Conservation (phyloP, 2,888 invertebrate species). For the Diachrysia chrysitis region DNA sequence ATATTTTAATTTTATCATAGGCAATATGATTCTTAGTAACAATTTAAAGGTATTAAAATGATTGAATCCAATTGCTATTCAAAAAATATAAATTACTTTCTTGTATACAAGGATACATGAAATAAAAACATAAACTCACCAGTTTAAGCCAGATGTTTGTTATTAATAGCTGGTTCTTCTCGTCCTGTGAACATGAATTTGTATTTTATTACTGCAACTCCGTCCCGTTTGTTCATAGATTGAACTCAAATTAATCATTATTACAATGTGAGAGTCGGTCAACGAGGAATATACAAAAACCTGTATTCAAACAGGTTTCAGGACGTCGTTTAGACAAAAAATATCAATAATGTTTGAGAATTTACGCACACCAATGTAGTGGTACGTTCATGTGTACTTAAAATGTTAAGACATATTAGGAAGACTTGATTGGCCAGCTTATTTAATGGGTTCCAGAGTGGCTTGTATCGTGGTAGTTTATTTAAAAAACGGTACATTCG, state of each 20-base stretch:
- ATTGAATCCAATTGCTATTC: slow-evolving; percentile 29
- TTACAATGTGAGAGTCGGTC: slow-evolving; percentile 49
- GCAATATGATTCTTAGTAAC: slow-evolving; percentile 12
- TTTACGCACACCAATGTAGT: slow-evolving; percentile 23
- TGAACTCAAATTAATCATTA: slow-evolving; percentile 49
- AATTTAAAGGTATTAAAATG: slow-evolving; percentile 15
- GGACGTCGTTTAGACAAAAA: slow-evolving; percentile 52
- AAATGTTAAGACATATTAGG: slow-evolving; percentile 41
- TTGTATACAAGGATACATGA: slow-evolving; percentile 20
- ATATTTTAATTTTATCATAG: slow-evolving; percentile 20
- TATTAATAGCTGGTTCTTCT: slow-evolving; percentile 98
- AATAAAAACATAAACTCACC: slow-evolving; percentile 90
- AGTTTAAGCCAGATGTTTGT: slow-evolving; percentile 99
- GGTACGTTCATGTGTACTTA: slow-evolving; percentile 42
- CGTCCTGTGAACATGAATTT: slow-evolving; percentile 92
- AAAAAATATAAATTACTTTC: slow-evolving; percentile 34
- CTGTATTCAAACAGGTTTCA: slow-evolving; percentile 47
- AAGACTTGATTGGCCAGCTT: slow-evolving; percentile 53
- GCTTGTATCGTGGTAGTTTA: slow-evolving; percentile 36
- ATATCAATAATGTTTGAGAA: slow-evolving; percentile 40
- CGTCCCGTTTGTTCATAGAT: slow-evolving; percentile 41
- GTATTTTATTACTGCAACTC: slow-evolving; percentile 42
- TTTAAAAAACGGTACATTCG: slow-evolving; percentile 52
- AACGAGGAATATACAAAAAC: slow-evolving; percentile 48
- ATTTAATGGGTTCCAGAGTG: slow-evolving; percentile 42